phyloP scores from a whole-genome alignment of 2,888 invertebrate genomes.

The Macrophya alboannulata region DNA sequence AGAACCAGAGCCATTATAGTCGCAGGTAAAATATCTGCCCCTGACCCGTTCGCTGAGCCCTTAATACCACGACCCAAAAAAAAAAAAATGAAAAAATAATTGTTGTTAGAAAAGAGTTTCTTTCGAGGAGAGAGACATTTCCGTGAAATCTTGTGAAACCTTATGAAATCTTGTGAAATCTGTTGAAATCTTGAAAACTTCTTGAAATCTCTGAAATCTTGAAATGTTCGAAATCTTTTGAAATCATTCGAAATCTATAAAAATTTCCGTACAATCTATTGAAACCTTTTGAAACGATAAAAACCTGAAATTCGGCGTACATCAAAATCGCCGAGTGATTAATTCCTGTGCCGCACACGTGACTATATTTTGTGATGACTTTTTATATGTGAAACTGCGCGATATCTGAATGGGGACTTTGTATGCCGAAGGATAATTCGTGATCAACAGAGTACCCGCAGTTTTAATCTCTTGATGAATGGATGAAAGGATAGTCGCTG shows the following conservation, averaged over 20 bases:
- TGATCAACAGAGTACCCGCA: conserved; percentile 54
- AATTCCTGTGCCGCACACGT: background rate
- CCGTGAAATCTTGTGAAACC: background rate
- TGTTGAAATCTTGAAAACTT: too few species aligned
- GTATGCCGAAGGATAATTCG: background rate
- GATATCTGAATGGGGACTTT: background rate
- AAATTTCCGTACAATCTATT: too few species aligned
- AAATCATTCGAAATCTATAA: too few species aligned
- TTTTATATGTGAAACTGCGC: background rate
- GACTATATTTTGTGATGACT: background rate
- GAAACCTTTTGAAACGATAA: too few species aligned
- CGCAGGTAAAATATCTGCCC: background rate
- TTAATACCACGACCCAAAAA: background rate
- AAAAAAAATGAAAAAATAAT: too few species aligned
- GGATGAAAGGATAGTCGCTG: conserved; percentile 61
- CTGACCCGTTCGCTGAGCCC: background rate
- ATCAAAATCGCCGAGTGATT: too few species aligned
- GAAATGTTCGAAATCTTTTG: too few species aligned
- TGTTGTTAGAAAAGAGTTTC: background rate
- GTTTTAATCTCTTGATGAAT: conserved; percentile 69
- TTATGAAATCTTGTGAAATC: too few species aligned
- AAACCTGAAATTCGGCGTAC: too few species aligned
- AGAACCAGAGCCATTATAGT: background rate
- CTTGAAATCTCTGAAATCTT: too few species aligned
- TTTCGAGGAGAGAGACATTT: background rate